Evolutionary conservation across 2,888 invertebrate genomes (phyloP), one percentile per base, ranked within the genome.

Genomic region (Prenolepis imparis): DNA sequence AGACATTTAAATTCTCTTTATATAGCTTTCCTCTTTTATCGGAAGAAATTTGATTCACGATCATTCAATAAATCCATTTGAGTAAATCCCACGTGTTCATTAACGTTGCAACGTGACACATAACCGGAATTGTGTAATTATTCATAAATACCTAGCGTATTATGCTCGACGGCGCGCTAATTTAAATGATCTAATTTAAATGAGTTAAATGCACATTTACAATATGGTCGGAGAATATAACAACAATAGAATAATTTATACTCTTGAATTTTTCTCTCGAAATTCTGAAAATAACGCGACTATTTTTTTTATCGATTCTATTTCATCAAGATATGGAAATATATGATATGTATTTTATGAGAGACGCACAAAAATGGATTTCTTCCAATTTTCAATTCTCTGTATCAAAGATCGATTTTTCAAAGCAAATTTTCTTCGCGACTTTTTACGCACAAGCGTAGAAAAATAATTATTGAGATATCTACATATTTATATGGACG

Each of bases 11-110:
- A 52, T 52, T 52, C 52, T 52, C 52, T 52, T n/a, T 52, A n/a
- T 52, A n/a, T 52, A 0, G n/a, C 8, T 48, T 1, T 1, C 8
- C 8, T n/a, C 8, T 52, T 8, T 48, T 48, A 5, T n/a, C 52
- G 2, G n/a, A 52, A 36, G 15, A 36, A 55, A 36, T 72, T 72
- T 36, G 55, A 72, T 57, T 74, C 39, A 64, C 15, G 59, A 73
- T 15, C 12, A 74, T 32, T 11, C 64, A 15, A 66, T 64, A 75
- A 66, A 75, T 66, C 48, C 18, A n/a, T 36, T 36, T 36, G 48
- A 52, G 24, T 24, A 75, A 75, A 28, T 67, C 12, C 48, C 48
- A 77, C 28, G 21, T 68, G 57, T 78, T 57, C 55, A 52, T 75
- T 55, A 78, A 39, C 68, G 55, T n/a, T 55, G 70, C 77, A 78